Base-by-base conservation (phyloP, 2,113 vertebrate species). In the Cynopterus brachyotis region DNA sequence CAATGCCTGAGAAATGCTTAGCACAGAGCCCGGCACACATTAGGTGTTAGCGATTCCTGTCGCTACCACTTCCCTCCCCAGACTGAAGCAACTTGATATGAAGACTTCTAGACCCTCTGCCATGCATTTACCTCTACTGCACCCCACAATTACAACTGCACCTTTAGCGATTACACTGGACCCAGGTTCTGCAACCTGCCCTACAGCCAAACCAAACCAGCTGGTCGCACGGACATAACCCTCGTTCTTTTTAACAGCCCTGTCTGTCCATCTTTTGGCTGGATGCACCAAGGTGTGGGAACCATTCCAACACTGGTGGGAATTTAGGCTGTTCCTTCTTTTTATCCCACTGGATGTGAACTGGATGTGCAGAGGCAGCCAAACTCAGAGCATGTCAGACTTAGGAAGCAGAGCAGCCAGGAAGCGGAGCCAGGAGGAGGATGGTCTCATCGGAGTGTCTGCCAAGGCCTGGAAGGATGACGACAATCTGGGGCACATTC, bases 401-500 rank as follows among this genome's bases (percentile, higher is more conserved):
- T 28, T 5, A 30, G 35, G 89, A 84, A 69, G 88, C 37, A 13
- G 72, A 30, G 16, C 64, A 55, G 72, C 92, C 87, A 32, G 81
- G 87, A 82, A 80, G 72, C 26, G 0, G 42, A 62, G 94, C 64
- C 78, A 92, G 59, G 92, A 16, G 1, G 59, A 89, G 55, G 90
- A 82, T 0, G 4, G 64, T 32, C 53, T 88, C 93, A 19, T 59
- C 67, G n/a, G 67, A 78, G 24, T 22, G 72, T 37, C 95, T 95
- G 93, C 93, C 86, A 79, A 96, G 70, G 69, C 96, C 35, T 1
- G 53, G 73, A 73, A 87, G 57, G 72, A 80, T 59, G 92, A 86
- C 59, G 73, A 76, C 92, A 81, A 85, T 89, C 92, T 89, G 95
- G 83, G 92, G 20, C 95, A 64, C 79, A 76, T 80, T 92, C 89